Conservation (phyloP, 2,888 invertebrate species). For the Asteroscopus sphinx region DNA sequence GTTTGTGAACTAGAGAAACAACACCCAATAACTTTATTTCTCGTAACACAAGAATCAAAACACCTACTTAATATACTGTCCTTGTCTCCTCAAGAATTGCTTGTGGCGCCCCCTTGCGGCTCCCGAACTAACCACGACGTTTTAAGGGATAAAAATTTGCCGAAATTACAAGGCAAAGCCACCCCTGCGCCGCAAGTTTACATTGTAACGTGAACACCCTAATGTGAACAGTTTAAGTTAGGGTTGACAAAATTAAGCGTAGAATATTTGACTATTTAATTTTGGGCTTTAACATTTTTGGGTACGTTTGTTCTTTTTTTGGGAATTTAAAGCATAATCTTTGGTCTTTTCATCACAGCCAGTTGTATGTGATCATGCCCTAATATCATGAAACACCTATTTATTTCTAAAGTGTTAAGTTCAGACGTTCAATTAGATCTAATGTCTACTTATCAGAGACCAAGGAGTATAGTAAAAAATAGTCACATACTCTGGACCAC, state of each 20-base stretch:
- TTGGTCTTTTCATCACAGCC: background rate
- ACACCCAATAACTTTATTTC: constrained; percentile 1
- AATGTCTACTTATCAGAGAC: too few species aligned
- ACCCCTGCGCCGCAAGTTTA: constrained; percentile 82
- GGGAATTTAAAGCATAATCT: background rate
- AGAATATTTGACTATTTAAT: background rate
- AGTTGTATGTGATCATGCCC: too few species aligned
- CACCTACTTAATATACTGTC: constrained; percentile 75
- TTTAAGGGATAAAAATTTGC: constrained; percentile 86
- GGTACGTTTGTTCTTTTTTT: background rate
- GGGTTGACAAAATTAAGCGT: constrained; percentile 65
- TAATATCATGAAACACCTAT: too few species aligned
- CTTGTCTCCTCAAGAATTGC: constrained; percentile 70
- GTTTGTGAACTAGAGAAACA: too few species aligned
- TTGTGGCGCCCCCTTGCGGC: constrained; percentile 66
- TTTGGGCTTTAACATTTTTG: background rate
- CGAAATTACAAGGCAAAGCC: constrained; percentile 87
- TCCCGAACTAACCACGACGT: constrained; percentile 72
- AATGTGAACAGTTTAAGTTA: constrained; percentile 84
- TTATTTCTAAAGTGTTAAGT: too few species aligned
- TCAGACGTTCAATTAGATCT: too few species aligned
- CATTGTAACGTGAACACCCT: constrained; percentile 88
- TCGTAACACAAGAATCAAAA: constrained; percentile 68
- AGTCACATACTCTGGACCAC: too few species aligned
- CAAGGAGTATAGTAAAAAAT: too few species aligned